Evolutionary conservation across 2,888 invertebrate genomes (phyloP), one percentile per base, ranked within the genome.

Genomic region (Sacculina carcini): DNA sequence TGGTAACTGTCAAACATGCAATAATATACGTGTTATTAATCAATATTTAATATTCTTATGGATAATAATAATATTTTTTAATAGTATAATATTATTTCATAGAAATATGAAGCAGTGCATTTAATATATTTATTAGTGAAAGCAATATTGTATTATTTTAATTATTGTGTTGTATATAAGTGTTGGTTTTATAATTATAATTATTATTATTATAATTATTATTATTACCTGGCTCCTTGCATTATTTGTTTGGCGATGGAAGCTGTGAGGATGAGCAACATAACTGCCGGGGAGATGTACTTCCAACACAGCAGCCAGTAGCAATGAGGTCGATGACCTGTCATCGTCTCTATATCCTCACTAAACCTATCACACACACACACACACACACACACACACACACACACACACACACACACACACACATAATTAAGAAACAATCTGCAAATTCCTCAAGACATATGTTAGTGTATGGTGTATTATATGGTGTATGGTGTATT

Each of bases 251-350:
- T 80, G 54, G 78, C 73, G 61, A 86, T 77, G 39, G 85, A 86
- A 0, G 87, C 83, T 28, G 78, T 67, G 28, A 89, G 67, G 61
- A 89, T 87, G 46, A 79, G 76, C 32, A 85, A 65, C 87, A 89
- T 87, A 0, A 86, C 85, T 53, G 79, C 62, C 0, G 90, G 90
- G 2, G 87, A 85, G 12, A 90, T 68, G 63, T 87, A 90, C 65
- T 89, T 85, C 90, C 90, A 92, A 66, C 87, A 90, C 58, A 87
- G 75, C 62, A 85, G 70, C 89, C 89, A 90, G 65, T 87, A 92
- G 31, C 82, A 69, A 1, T 80, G 79, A 0, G 89, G 87, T 24
- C 85, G 73, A 46, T 75, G 76, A 3, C 90, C 89, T 1, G 87
- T 89, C 90, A 92, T 92, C 66, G 85, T 71, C 66, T 90, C 85